Percentiles rank a stretch among this genome's conserved stretches.
Evolutionary conservation across 2,888 invertebrate species (phyloP).

Genomic region (Aricia artaxerxes): DNA sequence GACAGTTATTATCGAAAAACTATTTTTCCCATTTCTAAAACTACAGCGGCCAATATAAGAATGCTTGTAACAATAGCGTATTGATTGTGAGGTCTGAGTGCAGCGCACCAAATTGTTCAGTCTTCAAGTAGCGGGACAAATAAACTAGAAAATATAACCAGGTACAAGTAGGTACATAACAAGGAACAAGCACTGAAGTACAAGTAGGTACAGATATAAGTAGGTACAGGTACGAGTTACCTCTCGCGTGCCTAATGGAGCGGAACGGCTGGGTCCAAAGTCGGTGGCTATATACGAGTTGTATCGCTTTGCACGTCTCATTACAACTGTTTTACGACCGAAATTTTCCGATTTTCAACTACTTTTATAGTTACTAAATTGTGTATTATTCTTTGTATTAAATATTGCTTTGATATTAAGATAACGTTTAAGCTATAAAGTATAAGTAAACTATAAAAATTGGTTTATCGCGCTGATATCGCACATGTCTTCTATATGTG

Average conservation of each 20-base stretch:
- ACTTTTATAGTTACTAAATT: not conserved
- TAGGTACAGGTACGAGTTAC: not conserved
- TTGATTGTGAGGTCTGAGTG: not conserved
- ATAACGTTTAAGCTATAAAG: no score
- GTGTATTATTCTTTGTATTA: not conserved
- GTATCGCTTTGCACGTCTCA: not conserved
- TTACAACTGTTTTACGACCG: not conserved
- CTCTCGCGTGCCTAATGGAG: slow-evolving; percentile 50
- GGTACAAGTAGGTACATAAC: slow-evolving; percentile 20
- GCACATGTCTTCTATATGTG: no score
- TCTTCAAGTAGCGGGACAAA: not conserved
- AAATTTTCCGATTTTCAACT: not conserved
- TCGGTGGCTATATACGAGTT: not conserved
- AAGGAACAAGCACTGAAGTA: not conserved
- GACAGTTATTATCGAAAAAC: not conserved
- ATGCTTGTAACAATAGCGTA: not conserved
- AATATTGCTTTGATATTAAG: no score
- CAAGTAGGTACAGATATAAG: slow-evolving; percentile 19
- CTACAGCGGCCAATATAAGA: not conserved
- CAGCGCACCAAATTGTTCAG: not conserved
- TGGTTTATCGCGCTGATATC: no score
- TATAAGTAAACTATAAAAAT: no score
- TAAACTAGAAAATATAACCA: slow-evolving; percentile 28
- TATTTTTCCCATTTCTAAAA: not conserved
- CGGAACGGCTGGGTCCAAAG: slow-evolving; percentile 46